A percentile compares a stretch with the other conserved stretches of the same genome.
Conservation (phyloP, 2,888 invertebrate genomes). For the Bellardia pandia region DNA sequence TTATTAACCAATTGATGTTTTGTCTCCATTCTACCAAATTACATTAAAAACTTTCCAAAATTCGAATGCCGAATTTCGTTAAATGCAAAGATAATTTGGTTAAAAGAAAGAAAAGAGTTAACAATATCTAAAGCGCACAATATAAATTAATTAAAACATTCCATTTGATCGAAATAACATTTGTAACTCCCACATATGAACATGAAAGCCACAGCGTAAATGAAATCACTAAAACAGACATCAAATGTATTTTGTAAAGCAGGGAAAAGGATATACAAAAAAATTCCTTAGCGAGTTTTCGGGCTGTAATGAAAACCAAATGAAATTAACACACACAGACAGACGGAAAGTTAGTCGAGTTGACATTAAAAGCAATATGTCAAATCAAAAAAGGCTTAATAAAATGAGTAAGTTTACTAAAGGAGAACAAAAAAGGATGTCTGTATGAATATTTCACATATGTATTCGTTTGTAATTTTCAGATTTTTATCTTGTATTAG, state of each 20-base stretch:
- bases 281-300: constrained; percentile 58
- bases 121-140: constrained; percentile 75
- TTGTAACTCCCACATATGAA: constrained; percentile 68
- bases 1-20: neutral
- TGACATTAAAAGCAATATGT: constrained; percentile 44
- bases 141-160: constrained; percentile 78
- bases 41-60: constrained; percentile 35
- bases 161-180: constrained; percentile 76
- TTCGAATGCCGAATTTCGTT: constrained; percentile 20
- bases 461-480: constrained; percentile 6
- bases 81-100: constrained; percentile 9
- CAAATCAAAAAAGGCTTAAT: constrained; percentile 2
- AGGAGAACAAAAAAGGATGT: constrained; percentile 34
- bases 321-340: constrained; percentile 52
- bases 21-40: constrained; percentile 23
- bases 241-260: constrained; percentile 10
- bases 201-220: constrained; percentile 43
- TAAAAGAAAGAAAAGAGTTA: constrained; percentile 57
- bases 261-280: constrained; percentile 3
- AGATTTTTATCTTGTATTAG: constrained; percentile 37
- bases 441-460: constrained; percentile 62
- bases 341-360: constrained; percentile 3
- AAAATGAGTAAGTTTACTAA: neutral
- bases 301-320: constrained; percentile 55
- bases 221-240: constrained; percentile 11